Evolutionary conservation across 2,113 vertebrate species (phyloP).

Genomic region (Tragulus kanchil): DNA sequence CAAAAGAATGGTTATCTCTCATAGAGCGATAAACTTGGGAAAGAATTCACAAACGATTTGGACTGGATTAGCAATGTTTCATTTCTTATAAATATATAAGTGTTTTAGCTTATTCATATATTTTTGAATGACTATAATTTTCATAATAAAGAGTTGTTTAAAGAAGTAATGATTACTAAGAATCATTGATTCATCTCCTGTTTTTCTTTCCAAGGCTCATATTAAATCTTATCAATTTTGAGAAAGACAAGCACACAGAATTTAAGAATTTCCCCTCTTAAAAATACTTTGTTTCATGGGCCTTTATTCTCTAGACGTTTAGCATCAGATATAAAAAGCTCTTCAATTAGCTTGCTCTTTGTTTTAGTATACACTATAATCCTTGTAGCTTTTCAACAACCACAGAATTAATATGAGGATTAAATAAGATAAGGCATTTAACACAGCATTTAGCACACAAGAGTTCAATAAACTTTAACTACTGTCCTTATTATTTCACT

Average conservation of each 20-base stretch:
- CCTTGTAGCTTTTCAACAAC: constrained; percentile 45
- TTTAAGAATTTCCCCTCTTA: constrained; percentile 75
- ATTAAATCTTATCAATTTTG: constrained; percentile 56
- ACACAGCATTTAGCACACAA: constrained; percentile 56
- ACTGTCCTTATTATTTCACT: constrained; percentile 40
- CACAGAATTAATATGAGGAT: constrained; percentile 62
- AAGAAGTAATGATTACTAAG: constrained; percentile 55
- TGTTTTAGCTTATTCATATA: constrained; percentile 19
- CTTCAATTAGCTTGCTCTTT: constrained; percentile 61
- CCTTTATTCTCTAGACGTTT: constrained; percentile 52
- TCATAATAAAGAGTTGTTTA: neutral
- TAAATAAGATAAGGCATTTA: constrained; percentile 71
- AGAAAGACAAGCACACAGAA: constrained; percentile 64
- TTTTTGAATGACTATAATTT: constrained; percentile 47
- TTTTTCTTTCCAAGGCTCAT: constrained; percentile 66
- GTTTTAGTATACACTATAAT: constrained; percentile 64
- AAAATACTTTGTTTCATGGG: constrained; percentile 35
- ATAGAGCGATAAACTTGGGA: constrained; percentile 22
- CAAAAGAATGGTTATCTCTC: neutral
- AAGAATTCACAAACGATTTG: neutral
- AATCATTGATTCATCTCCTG: constrained; percentile 55
- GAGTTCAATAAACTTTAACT: constrained; percentile 60
- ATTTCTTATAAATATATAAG: constrained; percentile 30
- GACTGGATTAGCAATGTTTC: neutral
- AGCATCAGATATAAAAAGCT: constrained; percentile 59